phyloP scores from a whole-genome alignment of 1,140 invertebrate genomes.

The Apis florea region DNA sequence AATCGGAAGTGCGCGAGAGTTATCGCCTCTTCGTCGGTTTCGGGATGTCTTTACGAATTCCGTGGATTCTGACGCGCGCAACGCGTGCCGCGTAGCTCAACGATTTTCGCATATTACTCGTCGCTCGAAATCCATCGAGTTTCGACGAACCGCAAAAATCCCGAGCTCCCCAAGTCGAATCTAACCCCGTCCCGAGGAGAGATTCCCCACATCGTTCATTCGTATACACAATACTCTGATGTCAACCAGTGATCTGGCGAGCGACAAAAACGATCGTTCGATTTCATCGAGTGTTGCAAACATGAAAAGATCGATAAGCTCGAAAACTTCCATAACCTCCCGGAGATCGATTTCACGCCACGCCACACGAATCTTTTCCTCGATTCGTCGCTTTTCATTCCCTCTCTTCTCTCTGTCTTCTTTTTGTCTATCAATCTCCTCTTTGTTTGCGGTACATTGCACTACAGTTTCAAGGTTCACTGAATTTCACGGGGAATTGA shows the following conservation, averaged over 20 bases:
- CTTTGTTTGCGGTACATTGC: slow-evolving; percentile 39
- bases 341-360: slow-evolving; percentile 21
- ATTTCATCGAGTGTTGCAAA: slow-evolving; percentile 8
- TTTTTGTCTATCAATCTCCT: not conserved
- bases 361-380: slow-evolving; percentile 4
- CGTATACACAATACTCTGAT: not conserved
- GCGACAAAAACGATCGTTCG: not conserved
- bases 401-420: not conserved
- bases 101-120: slow-evolving; percentile 33
- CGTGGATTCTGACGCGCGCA: slow-evolving; percentile 5
- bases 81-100: not conserved
- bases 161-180: not conserved
- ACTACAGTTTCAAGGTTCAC: slow-evolving; percentile 54
- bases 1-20: not conserved
- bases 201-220: slow-evolving; percentile 13
- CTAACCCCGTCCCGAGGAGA: not conserved
- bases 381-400: not conserved
- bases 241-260: not conserved
- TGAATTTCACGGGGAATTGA: slow-evolving; percentile 64
- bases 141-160: slow-evolving; percentile 43
- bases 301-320: not conserved
- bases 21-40: slow-evolving; percentile 12
- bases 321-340: slow-evolving; percentile 1
- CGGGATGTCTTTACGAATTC: slow-evolving; percentile 5
- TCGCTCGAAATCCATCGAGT: slow-evolving; percentile 26